Conservation (phyloP, 2,888 invertebrate genomes). For the Drosophila cognata region DNA sequence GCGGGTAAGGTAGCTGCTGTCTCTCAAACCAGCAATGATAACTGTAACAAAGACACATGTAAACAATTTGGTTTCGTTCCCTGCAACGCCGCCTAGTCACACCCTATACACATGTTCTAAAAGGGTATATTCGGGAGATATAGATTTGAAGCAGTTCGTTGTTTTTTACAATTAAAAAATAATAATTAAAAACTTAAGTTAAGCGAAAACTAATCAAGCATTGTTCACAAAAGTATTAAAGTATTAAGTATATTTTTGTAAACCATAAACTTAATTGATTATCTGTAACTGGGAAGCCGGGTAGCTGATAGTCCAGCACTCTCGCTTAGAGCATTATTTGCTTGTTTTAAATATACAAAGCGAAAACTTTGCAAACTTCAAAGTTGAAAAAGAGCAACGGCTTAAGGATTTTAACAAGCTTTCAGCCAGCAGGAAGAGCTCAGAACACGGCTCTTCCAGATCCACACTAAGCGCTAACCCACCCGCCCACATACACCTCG, state of each 20-base stretch:
- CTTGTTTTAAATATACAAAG: slow-evolving; percentile 75
- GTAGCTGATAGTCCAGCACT: neutral
- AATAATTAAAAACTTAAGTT: neutral
- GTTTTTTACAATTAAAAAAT: neutral
- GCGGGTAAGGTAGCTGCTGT: neutral
- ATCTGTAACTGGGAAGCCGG: neutral
- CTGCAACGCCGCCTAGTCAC: slow-evolving; percentile 31
- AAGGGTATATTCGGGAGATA: neutral
- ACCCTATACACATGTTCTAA: neutral
- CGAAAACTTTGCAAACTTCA: slow-evolving; percentile 69
- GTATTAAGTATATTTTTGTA: neutral
- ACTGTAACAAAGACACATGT: slow-evolving; percentile 78
- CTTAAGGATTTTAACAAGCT: slow-evolving; percentile 50
- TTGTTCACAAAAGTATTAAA: neutral
- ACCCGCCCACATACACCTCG: neutral
- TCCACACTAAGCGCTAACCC: neutral
- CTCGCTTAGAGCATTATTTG: neutral
- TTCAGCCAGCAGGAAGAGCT: slow-evolving; percentile 15
- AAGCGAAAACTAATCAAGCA: neutral
- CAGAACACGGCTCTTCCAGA: slow-evolving; percentile 2
- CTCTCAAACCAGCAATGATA: slow-evolving; percentile 70
- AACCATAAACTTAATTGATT: neutral
- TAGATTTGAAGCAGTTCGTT: neutral
- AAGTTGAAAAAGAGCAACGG: slow-evolving; percentile 54
- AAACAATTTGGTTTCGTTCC: slow-evolving; percentile 69